phyloP scores from a whole-genome alignment of 2,888 invertebrate genomes.

The Tethea ocularis region DNA sequence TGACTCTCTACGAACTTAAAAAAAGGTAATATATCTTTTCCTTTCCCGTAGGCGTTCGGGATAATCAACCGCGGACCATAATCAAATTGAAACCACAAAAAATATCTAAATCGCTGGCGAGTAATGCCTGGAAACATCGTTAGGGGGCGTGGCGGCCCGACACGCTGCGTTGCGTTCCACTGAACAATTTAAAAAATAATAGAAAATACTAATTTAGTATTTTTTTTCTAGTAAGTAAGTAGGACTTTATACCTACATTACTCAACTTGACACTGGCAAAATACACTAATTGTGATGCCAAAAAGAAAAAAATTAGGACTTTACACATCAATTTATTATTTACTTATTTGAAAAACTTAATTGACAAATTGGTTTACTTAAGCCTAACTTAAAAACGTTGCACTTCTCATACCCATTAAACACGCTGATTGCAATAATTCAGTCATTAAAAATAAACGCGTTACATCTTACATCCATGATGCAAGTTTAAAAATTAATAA shows the following conservation, averaged over 20 bases:
- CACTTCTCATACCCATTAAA: neutral
- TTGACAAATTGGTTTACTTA: no score
- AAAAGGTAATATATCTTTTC: constrained; percentile 23
- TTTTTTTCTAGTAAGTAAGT: no score
- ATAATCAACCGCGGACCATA: constrained; percentile 54
- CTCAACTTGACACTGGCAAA: no score
- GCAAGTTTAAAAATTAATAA: constrained; percentile 23
- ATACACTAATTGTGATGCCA: no score
- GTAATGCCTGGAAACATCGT: constrained; percentile 27
- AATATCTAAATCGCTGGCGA: constrained; percentile 51
- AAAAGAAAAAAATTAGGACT: no score
- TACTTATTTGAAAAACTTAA: no score
- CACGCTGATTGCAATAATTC: neutral
- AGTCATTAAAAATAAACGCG: neutral
- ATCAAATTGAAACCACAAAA: constrained; percentile 66
- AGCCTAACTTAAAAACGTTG: no score
- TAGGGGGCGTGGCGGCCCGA: constrained; percentile 14
- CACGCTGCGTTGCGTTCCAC: constrained; percentile 18
- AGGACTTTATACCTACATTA: no score
- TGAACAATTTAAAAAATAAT: constrained; percentile 5
- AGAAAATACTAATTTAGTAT: neutral
- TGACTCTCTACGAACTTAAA: neutral
- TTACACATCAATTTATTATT: no score
- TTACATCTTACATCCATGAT: constrained; percentile 19
- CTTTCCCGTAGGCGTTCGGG: constrained; percentile 23